Percentiles rank a stretch among this genome's conserved stretches.
phyloP scores from a whole-genome alignment of 2,888 invertebrate genomes.

The Galeruca laticollis region DNA sequence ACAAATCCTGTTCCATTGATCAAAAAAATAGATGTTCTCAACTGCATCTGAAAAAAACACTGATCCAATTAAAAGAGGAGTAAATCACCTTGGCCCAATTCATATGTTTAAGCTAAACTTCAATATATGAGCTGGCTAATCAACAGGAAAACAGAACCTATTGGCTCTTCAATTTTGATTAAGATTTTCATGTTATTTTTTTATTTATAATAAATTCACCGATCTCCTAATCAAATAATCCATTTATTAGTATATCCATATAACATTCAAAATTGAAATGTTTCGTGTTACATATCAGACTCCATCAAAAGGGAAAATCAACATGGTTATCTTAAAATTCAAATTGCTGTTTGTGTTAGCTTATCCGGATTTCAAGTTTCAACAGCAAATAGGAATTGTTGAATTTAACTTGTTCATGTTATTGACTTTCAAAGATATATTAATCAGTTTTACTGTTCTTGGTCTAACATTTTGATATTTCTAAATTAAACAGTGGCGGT shows the following conservation, averaged over 20 bases:
- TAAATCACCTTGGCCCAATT: too few species aligned
- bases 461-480: not conserved
- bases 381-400: conserved; percentile 15
- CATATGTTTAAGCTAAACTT: too few species aligned
- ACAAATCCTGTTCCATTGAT: too few species aligned
- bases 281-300: not conserved
- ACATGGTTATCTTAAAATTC: conserved; percentile 9
- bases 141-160: too few species aligned
- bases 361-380: conserved; percentile 1
- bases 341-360: conserved; percentile 15
- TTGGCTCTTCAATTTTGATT: too few species aligned
- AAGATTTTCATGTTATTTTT: too few species aligned
- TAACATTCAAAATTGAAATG: conserved; percentile 4
- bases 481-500: conserved; percentile 8
- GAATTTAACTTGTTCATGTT: conserved; percentile 12
- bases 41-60: too few species aligned
- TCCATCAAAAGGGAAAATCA: not conserved
- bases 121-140: too few species aligned
- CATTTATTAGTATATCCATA: not conserved
- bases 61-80: too few species aligned
- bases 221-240: not conserved
- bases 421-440: conserved; percentile 14
- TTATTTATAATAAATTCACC: too few species aligned
- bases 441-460: conserved; percentile 4
- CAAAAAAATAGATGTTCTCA: too few species aligned